These are phyloP conservation scores for Drosophila arawakana DNA, from an alignment of 1,140 invertebrate genomes.

Conservation along the genomic window DNA sequence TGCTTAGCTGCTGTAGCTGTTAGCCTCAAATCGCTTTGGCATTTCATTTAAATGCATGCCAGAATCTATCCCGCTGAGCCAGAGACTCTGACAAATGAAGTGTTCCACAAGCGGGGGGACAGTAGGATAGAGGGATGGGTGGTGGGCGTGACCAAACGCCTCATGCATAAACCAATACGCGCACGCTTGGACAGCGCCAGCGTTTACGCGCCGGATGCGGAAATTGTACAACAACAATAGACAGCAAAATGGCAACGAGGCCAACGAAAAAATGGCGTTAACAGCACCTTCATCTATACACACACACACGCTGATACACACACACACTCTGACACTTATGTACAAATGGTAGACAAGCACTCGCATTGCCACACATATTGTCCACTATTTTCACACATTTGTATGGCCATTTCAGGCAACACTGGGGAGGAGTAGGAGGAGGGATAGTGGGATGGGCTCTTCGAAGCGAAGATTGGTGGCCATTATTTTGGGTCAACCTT, in stretches of 20 bases:
- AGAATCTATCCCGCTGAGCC: constrained; percentile 29
- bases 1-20: constrained; percentile 38
- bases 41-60: constrained; percentile 66
- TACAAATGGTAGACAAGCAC: constrained; percentile 53
- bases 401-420: constrained; percentile 39
- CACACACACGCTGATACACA: constrained; percentile 26
- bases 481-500: constrained; percentile 63
- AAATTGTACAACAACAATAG: constrained; percentile 79
- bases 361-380: constrained; percentile 59
- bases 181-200: constrained; percentile 44
- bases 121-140: constrained; percentile 1
- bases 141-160: constrained; percentile 40
- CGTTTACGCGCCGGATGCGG: constrained; percentile 77
- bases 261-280: constrained; percentile 64
- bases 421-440: neutral
- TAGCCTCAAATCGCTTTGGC: constrained; percentile 52
- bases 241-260: constrained; percentile 69
- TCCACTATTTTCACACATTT: constrained; percentile 82
- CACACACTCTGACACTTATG: constrained; percentile 23
- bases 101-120: constrained; percentile 40
- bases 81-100: constrained; percentile 70
- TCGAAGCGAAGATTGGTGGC: constrained; percentile 52
- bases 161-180: constrained; percentile 80
- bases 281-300: constrained; percentile 52
- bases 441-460: neutral